Conservation (phyloP, 1,140 invertebrate species). For the Chironomus striatipennis region DNA sequence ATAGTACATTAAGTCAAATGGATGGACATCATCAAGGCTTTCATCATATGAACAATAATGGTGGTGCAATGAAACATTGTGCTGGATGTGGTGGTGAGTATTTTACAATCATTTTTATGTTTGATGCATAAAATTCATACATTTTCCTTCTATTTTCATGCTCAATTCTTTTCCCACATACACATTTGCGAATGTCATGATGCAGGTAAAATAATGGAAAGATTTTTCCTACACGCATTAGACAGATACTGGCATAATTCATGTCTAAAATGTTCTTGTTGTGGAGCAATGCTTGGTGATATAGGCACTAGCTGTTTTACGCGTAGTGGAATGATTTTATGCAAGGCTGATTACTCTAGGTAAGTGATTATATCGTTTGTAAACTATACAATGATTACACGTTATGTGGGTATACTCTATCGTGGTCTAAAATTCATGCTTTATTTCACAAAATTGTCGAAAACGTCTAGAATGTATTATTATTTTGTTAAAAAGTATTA, state of each 20-base stretch:
- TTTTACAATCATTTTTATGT: neutral
- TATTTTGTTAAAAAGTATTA: conserved; percentile 9
- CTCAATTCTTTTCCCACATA: neutral
- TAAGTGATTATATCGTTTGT: conserved; percentile 43
- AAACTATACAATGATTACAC: too few species aligned
- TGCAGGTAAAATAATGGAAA: conserved; percentile 71
- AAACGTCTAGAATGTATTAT: conserved; percentile 2
- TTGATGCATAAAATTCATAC: neutral
- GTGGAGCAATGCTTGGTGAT: conserved; percentile 74
- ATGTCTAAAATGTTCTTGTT: conserved; percentile 87
- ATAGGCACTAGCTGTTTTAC: conserved; percentile 84
- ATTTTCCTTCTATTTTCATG: neutral
- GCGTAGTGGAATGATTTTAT: conserved; percentile 85
- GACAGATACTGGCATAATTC: conserved; percentile 90
- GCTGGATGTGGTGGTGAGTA: conserved; percentile 48
- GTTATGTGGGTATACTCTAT: conserved; percentile 3
- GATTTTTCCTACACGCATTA: conserved; percentile 76
- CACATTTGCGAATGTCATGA: too few species aligned
- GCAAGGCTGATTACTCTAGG: conserved; percentile 89
- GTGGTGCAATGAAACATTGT: conserved; percentile 52
- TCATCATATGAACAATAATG: conserved; percentile 45
- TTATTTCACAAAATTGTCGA: conserved; percentile 27
- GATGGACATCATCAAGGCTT: conserved; percentile 33
- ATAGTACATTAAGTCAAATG: conserved; percentile 36
- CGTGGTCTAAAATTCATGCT: neutral